These are phyloP conservation scores for Trichosurus vulpecula DNA, from an alignment of 2,797 vertebrate species.

Conservation along the genomic window DNA sequence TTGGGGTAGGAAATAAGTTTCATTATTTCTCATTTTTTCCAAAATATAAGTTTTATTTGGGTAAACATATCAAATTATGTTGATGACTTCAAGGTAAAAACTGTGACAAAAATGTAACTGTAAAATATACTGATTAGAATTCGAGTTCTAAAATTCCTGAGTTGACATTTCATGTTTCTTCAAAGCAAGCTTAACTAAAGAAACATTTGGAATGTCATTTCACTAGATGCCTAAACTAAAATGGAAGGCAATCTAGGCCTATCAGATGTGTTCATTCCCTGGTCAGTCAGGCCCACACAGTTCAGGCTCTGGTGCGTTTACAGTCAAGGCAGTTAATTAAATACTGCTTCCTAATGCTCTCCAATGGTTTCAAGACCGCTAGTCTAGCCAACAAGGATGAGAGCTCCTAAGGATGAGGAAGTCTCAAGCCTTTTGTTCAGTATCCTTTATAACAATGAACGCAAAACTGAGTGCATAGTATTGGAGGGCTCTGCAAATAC, in stretches of 20 bases:
- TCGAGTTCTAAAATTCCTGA: background rate
- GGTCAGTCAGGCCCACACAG: background rate
- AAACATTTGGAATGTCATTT: background rate
- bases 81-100: background rate
- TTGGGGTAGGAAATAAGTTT: background rate
- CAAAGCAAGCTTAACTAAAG: slow-evolving; percentile 27
- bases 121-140: background rate
- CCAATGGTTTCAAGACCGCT: background rate
- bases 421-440: background rate
- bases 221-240: background rate
- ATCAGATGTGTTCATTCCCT: background rate
- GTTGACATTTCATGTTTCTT: slow-evolving; percentile 13
- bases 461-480: background rate
- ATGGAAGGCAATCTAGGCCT: background rate
- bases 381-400: background rate
- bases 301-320: background rate
- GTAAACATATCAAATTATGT: background rate
- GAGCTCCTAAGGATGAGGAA: background rate
- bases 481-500: background rate
- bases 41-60: background rate
- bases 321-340: background rate
- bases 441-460: background rate
- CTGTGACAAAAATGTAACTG: slow-evolving; percentile 11
- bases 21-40: background rate
- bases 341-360: background rate